These are phyloP conservation scores for Hesperia comma DNA, from an alignment of 2,888 invertebrate species.

Conservation along the genomic window DNA sequence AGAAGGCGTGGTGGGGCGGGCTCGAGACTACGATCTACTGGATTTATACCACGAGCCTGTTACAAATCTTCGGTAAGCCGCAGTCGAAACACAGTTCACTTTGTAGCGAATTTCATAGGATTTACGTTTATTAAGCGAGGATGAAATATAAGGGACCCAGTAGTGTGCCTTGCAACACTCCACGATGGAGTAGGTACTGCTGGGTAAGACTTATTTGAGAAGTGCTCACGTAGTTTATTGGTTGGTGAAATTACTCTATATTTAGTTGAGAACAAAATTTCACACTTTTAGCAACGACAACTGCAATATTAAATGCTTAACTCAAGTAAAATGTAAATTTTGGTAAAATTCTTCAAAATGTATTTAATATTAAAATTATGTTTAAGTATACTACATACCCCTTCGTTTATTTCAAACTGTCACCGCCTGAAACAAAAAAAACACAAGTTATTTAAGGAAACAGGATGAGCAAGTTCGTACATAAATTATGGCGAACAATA, in stretches of 20 bases:
- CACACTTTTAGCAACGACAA: too few relatives aligned
- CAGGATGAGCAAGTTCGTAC: neutral
- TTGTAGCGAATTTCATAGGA: slow-evolving; percentile 47
- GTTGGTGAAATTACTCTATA: too few relatives aligned
- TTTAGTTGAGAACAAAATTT: neutral
- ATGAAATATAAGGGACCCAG: slow-evolving; percentile 20
- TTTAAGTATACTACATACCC: neutral
- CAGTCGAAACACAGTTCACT: slow-evolving; percentile 47
- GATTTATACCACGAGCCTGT: slow-evolving; percentile 49
- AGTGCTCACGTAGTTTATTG: too few relatives aligned
- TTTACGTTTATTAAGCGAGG: slow-evolving; percentile 42
- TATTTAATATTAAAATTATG: neutral
- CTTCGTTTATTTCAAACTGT: neutral
- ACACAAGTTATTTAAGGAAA: neutral
- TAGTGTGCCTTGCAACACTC: slow-evolving; percentile 2
- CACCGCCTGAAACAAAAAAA: slow-evolving; percentile 3
- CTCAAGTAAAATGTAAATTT: too few relatives aligned
- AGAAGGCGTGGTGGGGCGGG: slow-evolving; percentile 43
- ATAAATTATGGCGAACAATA: neutral
- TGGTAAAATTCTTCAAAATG: neutral
- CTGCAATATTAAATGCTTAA: too few relatives aligned
- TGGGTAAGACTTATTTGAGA: too few relatives aligned
- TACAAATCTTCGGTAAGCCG: slow-evolving; percentile 51
- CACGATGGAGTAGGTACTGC: neutral
- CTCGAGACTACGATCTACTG: slow-evolving; percentile 36